Evolutionary conservation across 2,888 invertebrate species (phyloP), one percentile per base, ranked within the genome.

Genomic region (Hermodice carunculata): DNA sequence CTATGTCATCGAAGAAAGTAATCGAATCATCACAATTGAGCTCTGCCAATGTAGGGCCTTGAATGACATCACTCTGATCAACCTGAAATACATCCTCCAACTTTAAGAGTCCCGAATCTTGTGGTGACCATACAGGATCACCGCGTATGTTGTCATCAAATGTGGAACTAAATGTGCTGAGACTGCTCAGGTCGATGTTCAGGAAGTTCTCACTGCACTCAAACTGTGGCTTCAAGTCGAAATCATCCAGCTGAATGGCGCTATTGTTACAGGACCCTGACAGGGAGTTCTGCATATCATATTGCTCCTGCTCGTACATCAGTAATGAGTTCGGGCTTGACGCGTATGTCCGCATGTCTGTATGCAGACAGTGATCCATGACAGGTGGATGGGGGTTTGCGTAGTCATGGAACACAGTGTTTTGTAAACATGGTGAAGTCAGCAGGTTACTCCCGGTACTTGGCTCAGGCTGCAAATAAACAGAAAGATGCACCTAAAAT

Each of bases 281-380:
- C 2, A 78, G 53, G 0, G 76, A 70, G 63, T 75, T 73, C 61
- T 76, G 77, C 73, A 76, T 76, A 52, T 80, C 78, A 22, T 71
- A 63, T 63, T 74, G 76, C 42, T 82, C 82, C 59, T 77, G 78
- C 17, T 82, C 82, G 67, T 81, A 82, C 73, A 82, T 78, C 62
- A 73, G 78, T 29, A 79, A 64, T 1, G 80, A 80, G 60, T 79
- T 78, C 19, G 82, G 80, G 67, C 79, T 79, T 22, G 78, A 76
- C 19, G 79, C 76, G 58, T 76, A 79, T 0, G 76, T 72, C 29
- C 75, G 65, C 19, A 70, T 60, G 43, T 76, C 75, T 8, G 59
- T 37, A 4, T 43, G 43, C 34, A 64, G 43, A n/a, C 52, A 37
- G 52, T 64, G 64, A 44, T 64, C 64, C 19, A 6, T 14, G 26